phyloP scores from a whole-genome alignment of 1,140 invertebrate species.

The Chlorops oryzae region DNA sequence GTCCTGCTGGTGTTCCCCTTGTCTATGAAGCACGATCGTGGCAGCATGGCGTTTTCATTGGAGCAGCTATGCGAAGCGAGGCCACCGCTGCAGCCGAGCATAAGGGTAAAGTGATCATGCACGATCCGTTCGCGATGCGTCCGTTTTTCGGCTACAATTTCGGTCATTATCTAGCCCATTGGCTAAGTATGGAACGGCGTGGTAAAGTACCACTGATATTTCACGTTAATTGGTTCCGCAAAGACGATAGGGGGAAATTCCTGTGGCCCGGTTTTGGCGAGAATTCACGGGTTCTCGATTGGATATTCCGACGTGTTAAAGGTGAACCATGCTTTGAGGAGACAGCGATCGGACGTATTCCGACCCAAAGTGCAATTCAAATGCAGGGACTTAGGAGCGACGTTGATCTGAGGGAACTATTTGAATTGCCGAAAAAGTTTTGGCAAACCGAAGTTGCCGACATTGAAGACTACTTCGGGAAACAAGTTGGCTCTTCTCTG shows the following conservation, averaged over 20 bases:
- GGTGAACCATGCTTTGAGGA: slow-evolving; percentile 62
- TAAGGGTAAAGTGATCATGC: slow-evolving; percentile 82
- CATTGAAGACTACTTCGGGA: slow-evolving; percentile 81
- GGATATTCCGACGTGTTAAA: slow-evolving; percentile 73
- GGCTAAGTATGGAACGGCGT: slow-evolving; percentile 68
- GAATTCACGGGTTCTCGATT: slow-evolving; percentile 82
- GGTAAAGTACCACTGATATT: slow-evolving; percentile 72
- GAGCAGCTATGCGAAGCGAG: slow-evolving; percentile 84
- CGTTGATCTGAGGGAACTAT: slow-evolving; percentile 69
- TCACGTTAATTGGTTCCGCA: slow-evolving; percentile 93
- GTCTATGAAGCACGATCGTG: slow-evolving; percentile 83
- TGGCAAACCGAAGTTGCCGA: slow-evolving; percentile 83
- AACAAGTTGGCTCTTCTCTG: slow-evolving; percentile 83
- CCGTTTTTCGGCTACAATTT: slow-evolving; percentile 97
- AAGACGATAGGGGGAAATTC: slow-evolving; percentile 66
- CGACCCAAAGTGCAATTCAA: slow-evolving; percentile 60
- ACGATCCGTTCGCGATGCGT: slow-evolving; percentile 93
- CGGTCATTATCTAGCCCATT: slow-evolving; percentile 83
- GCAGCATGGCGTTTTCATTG: slow-evolving; percentile 88
- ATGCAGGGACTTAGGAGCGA: slow-evolving; percentile 59
- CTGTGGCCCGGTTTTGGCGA: slow-evolving; percentile 93
- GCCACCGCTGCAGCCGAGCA: slow-evolving; percentile 91
- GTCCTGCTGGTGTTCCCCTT: slow-evolving; percentile 81
- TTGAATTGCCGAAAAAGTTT: slow-evolving; percentile 81
- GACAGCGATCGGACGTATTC: slow-evolving; percentile 72